Evolutionary conservation across 2,888 invertebrate genomes (phyloP).

Genomic region (Anticlea derivata): DNA sequence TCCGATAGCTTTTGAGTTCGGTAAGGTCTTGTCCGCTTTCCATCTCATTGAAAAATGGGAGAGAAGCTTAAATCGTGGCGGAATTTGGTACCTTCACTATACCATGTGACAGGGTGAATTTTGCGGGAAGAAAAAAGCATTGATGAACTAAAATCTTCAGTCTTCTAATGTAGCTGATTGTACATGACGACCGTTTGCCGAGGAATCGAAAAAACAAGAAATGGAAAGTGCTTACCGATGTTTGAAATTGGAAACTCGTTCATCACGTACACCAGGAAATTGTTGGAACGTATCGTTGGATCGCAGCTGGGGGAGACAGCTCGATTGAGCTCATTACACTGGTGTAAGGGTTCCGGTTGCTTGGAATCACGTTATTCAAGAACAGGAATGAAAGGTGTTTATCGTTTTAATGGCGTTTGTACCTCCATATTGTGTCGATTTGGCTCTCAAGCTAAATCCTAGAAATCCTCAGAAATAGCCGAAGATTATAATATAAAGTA

Average conservation of each 20-base stretch:
- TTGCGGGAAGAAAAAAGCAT: no score
- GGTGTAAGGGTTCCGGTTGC: constrained; percentile 40
- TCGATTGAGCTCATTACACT: constrained; percentile 57
- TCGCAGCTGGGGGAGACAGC: constrained; percentile 48
- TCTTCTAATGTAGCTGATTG: neutral
- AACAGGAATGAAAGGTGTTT: constrained; percentile 13
- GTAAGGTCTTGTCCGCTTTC: no score
- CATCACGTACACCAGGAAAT: constrained; percentile 72
- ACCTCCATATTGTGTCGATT: neutral
- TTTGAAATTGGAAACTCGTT: constrained; percentile 79
- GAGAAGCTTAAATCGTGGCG: no score
- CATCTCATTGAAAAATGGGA: no score
- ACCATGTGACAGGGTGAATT: no score
- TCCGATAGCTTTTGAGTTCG: no score
- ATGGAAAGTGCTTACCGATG: constrained; percentile 72
- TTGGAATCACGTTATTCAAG: constrained; percentile 12
- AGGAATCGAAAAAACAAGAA: constrained; percentile 60
- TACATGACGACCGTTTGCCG: constrained; percentile 16
- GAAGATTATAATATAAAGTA: neutral
- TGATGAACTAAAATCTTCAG: no score
- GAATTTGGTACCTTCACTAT: no score
- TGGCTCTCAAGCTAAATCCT: no score
- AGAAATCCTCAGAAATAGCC: no score
- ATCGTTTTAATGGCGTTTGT: constrained; percentile 8
- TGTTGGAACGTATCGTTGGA: constrained; percentile 59